These are phyloP conservation scores for Sebastes miniatus DNA, from an alignment of 2,797 vertebrate species.

Conservation along the genomic window DNA sequence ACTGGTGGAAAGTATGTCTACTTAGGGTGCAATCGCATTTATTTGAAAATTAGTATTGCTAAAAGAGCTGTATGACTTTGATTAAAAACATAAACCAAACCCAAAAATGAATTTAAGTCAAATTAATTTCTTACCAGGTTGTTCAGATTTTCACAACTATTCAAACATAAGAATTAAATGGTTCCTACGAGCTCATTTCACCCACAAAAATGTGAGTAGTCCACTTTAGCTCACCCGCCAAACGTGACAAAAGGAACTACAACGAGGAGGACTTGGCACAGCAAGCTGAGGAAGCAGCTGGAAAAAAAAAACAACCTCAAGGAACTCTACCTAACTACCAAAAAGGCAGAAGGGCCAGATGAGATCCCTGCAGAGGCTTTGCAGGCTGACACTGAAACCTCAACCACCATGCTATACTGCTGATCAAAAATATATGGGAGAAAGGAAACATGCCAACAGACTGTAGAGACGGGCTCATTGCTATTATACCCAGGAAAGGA, in stretches of 20 bases:
- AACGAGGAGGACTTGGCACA: not conserved
- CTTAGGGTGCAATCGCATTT: not conserved
- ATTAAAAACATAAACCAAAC: not conserved
- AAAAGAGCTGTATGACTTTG: not conserved
- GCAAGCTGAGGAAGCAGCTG: not conserved
- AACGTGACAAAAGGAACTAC: not conserved
- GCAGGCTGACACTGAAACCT: not conserved
- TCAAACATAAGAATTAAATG: not conserved
- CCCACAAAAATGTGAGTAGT: not conserved
- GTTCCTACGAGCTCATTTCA: not conserved
- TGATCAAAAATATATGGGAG: not conserved
- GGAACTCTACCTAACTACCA: not conserved
- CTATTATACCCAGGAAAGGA: not conserved
- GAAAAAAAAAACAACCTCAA: not conserved
- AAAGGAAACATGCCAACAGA: not conserved
- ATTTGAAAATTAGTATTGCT: not conserved
- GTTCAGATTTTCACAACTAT: not conserved
- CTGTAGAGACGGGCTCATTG: not conserved
- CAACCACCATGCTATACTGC: not conserved
- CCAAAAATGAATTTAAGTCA: not conserved
- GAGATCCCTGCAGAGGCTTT: not conserved
- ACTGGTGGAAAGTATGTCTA: not conserved
- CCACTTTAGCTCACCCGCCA: constrained; percentile 79
- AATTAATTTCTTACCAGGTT: not conserved
- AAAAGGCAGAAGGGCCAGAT: not conserved